Evolutionary conservation across 2,797 vertebrate genomes (phyloP).

Genomic region (Myotis pilosus): DNA sequence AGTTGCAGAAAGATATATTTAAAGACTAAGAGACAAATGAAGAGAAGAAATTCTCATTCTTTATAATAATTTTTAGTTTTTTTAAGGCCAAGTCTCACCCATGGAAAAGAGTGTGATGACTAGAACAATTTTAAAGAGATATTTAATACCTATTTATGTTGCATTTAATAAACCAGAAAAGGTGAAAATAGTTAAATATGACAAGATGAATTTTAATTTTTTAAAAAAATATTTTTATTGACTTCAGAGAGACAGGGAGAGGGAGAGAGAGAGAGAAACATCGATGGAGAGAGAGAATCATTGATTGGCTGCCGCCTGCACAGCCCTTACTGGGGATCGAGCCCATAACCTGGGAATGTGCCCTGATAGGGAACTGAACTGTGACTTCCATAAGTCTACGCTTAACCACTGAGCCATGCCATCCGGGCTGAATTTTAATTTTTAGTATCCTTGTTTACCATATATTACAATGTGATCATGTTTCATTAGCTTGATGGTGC

Average conservation of each 20-base stretch:
- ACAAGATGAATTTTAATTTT: neutral
- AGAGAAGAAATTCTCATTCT: neutral
- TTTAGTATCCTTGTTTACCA: neutral
- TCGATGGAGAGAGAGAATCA: too few species aligned
- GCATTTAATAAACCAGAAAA: neutral
- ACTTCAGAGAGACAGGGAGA: too few species aligned
- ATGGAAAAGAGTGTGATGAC: neutral
- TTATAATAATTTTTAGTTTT: neutral
- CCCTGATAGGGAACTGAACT: too few species aligned
- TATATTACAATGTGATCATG: neutral
- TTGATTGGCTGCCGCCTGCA: too few species aligned
- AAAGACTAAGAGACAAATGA: conserved; percentile 1
- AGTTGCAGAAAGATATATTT: neutral
- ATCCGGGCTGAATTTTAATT: neutral
- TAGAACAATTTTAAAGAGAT: neutral
- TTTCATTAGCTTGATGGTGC: neutral
- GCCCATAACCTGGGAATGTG: too few species aligned
- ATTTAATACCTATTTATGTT: neutral
- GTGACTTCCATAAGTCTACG: too few species aligned
- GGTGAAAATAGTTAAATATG: neutral
- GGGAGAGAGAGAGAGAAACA: too few species aligned
- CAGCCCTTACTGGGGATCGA: too few species aligned
- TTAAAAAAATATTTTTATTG: too few species aligned
- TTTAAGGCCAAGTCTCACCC: neutral
- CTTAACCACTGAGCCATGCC: too few species aligned